Evolutionary conservation across 1,140 invertebrate species (phyloP).

Genomic region (Aporrectodea caliginosa): DNA sequence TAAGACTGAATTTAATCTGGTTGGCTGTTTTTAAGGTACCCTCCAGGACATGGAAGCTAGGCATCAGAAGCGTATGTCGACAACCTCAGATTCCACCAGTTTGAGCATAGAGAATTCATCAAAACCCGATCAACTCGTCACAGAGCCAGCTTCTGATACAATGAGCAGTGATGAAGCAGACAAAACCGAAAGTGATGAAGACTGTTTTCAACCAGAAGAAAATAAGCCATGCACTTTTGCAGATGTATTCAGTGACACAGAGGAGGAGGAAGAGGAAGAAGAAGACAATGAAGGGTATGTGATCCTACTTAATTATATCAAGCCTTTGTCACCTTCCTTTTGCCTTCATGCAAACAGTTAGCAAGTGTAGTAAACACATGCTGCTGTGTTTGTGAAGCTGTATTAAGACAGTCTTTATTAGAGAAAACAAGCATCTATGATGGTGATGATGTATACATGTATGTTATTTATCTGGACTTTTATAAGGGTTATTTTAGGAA

Average conservation of each 20-base stretch:
- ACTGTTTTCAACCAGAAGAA: slow-evolving; percentile 41
- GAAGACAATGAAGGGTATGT: slow-evolving; percentile 35
- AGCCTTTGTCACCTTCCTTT: neutral
- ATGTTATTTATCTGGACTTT: too few species aligned
- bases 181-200: slow-evolving; percentile 27
- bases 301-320: neutral
- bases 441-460: too few species aligned
- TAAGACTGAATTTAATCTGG: too few species aligned
- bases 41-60: neutral
- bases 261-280: slow-evolving; percentile 40
- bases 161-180: neutral
- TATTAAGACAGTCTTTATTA: neutral
- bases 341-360: neutral
- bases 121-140: slow-evolving; percentile 17
- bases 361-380: neutral
- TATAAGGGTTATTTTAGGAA: too few species aligned
- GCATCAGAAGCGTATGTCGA: neutral
- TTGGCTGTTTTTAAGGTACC: too few species aligned
- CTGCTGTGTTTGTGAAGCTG: neutral
- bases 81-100: neutral
- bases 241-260: slow-evolving; percentile 42
- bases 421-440: too few species aligned
- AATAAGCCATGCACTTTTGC: slow-evolving; percentile 37
- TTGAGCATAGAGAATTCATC: neutral
- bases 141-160: neutral